phyloP scores from a whole-genome alignment of 2,113 vertebrate genomes.

The Antigone vipio region DNA sequence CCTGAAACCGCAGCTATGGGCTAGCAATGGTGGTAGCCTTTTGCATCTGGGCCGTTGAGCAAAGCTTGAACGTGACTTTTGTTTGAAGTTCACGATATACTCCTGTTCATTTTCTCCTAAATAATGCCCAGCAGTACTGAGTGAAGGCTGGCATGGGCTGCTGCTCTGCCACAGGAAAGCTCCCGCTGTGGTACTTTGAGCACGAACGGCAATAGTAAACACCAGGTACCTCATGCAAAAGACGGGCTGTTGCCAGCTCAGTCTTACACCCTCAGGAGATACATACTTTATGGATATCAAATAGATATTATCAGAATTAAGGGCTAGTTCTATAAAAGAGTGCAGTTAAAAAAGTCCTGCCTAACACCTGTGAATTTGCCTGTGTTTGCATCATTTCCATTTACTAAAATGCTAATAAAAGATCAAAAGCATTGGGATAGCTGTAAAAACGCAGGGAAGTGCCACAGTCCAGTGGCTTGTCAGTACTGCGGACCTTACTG shows the following conservation, averaged over 20 bases:
- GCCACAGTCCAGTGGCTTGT: neutral
- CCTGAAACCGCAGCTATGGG: neutral
- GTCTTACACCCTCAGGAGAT: neutral
- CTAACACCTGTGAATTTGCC: neutral
- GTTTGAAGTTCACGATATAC: neutral
- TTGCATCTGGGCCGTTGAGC: neutral
- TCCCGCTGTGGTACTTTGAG: neutral
- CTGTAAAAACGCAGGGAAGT: neutral
- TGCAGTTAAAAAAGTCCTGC: neutral
- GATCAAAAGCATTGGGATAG: neutral
- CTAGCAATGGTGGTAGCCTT: neutral
- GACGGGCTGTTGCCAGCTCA: neutral
- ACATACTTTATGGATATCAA: rapidly evolving
- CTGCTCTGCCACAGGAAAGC: neutral
- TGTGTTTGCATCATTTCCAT: neutral
- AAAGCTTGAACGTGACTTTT: neutral
- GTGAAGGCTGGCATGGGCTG: neutral
- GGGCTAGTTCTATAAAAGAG: neutral
- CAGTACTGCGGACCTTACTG: neutral
- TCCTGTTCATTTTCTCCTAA: neutral
- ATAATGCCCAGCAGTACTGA: neutral
- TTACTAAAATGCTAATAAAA: neutral
- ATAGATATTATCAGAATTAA: neutral
- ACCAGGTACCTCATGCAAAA: neutral
- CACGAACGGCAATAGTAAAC: neutral